phyloP scores from a whole-genome alignment of 1,140 invertebrate species.

The Cydia pomonella region DNA sequence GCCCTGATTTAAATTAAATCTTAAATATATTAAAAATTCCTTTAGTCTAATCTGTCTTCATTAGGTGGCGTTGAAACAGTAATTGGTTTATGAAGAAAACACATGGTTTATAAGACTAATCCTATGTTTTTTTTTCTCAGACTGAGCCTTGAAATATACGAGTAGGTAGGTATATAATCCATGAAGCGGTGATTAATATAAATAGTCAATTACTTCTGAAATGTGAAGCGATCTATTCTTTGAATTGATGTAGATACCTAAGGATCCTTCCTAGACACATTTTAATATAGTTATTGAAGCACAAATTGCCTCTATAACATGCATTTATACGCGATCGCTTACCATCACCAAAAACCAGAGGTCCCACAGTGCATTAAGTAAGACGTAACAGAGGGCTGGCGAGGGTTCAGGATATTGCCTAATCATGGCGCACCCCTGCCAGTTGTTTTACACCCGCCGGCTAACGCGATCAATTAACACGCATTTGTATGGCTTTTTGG shows the following conservation, averaged over 20 bases:
- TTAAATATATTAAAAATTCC: slow-evolving; percentile 34
- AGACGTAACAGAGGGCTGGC: slow-evolving; percentile 67
- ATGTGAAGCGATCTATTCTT: neutral
- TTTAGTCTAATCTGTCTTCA: slow-evolving; percentile 21
- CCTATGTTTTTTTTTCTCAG: neutral
- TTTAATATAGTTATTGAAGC: neutral
- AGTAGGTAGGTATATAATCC: no score
- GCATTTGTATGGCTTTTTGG: slow-evolving; percentile 13
- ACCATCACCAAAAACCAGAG: slow-evolving; percentile 66
- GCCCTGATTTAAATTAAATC: slow-evolving; percentile 47
- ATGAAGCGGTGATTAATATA: no score
- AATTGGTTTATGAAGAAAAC: slow-evolving; percentile 15
- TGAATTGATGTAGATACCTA: neutral
- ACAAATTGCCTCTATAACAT: neutral
- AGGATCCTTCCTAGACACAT: neutral
- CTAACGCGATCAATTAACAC: slow-evolving; percentile 37
- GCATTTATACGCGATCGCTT: slow-evolving; percentile 48
- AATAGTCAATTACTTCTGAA: no score
- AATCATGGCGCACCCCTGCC: slow-evolving; percentile 75
- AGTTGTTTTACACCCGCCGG: slow-evolving; percentile 73
- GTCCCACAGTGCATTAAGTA: slow-evolving; percentile 70
- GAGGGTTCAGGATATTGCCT: slow-evolving; percentile 73
- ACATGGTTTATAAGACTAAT: neutral
- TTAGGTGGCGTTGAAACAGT: neutral
- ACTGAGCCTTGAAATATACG: no score